Percentiles rank a stretch among this genome's conserved stretches.
Conservation (phyloP, 37 sponge, comb jelly and placozoan species). For the Dysidea cf. avara region DNA sequence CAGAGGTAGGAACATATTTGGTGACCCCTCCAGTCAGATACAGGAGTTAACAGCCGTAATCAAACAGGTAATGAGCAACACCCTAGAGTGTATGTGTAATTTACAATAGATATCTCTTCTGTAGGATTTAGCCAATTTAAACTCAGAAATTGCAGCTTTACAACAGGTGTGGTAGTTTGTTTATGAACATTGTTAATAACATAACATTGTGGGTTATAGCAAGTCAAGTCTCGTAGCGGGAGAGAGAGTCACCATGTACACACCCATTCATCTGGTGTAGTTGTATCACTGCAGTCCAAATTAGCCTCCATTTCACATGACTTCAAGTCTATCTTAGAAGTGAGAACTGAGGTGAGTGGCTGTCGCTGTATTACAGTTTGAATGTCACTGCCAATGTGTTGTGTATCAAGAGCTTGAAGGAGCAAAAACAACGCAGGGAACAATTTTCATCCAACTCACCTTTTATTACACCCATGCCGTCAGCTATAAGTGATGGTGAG, state of each 20-base stretch:
- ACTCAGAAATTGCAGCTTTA: constrained; percentile 75
- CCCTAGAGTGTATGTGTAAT: neutral
- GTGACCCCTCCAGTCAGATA: constrained; percentile 88
- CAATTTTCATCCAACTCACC: constrained; percentile 76
- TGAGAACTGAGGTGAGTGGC: constrained; percentile 84
- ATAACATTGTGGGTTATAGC: neutral
- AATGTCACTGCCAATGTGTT: too few relatives aligned
- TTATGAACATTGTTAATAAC: too few relatives aligned
- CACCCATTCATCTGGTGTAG: constrained; percentile 74
- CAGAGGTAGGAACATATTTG: constrained; percentile 76
- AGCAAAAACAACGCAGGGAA: constrained; percentile 86
- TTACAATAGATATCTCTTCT: neutral
- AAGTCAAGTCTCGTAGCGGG: constrained; percentile 12
- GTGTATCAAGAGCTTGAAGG: constrained; percentile 70
- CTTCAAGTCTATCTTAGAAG: constrained; percentile 92
- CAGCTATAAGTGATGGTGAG: neutral
- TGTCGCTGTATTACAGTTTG: neutral
- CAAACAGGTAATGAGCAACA: constrained; percentile 51
- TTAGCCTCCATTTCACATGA: constrained; percentile 83
- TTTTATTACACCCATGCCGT: neutral
- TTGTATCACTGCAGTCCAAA: constrained; percentile 83
- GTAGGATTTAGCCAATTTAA: constrained; percentile 70
- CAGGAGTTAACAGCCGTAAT: constrained; percentile 94
- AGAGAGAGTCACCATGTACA: constrained; percentile 51
- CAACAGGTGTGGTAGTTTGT: constrained; percentile 49